A percentile compares a stretch with the other conserved stretches of the same genome.
Conservation (phyloP, 2,888 invertebrate species). For the Eupithecia dodoneata region DNA sequence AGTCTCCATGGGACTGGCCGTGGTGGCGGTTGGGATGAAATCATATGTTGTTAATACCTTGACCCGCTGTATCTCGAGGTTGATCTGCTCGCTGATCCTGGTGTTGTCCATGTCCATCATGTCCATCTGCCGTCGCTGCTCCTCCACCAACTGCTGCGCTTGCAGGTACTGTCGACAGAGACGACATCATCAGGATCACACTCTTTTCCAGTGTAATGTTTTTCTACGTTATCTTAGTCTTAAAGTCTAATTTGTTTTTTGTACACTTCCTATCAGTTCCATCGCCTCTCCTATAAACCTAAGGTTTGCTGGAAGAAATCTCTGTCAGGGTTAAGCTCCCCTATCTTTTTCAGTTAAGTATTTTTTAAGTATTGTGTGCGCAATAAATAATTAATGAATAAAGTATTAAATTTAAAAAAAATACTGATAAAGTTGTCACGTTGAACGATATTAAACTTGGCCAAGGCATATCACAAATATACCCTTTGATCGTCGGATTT, state of each 20-base stretch:
- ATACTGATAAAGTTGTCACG: no score
- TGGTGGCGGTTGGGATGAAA: not conserved
- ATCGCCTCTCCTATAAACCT: no score
- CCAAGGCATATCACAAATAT: no score
- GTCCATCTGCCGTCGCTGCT: slow-evolving; percentile 87
- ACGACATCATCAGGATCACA: not conserved
- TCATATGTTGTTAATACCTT: slow-evolving; percentile 71
- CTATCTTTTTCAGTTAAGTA: no score
- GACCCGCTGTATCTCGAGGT: slow-evolving; percentile 87
- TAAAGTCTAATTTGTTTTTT: no score
- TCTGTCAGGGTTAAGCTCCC: no score
- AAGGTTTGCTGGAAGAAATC: no score
- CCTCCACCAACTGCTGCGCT: slow-evolving; percentile 88
- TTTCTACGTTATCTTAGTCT: not conserved
- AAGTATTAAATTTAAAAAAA: no score
- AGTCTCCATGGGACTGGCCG: not conserved
- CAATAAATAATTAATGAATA: no score
- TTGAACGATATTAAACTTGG: no score
- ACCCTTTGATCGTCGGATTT: not conserved
- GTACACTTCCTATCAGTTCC: no score
- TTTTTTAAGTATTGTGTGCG: no score
- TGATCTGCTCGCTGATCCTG: slow-evolving; percentile 88
- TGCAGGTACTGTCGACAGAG: slow-evolving; percentile 77
- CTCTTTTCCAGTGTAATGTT: not conserved
- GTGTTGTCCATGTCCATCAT: slow-evolving; percentile 89